These are phyloP conservation scores for Paracentrotus lividus DNA, from an alignment of 53 echinoderm and acorn worm genomes.

Conservation along the genomic window DNA sequence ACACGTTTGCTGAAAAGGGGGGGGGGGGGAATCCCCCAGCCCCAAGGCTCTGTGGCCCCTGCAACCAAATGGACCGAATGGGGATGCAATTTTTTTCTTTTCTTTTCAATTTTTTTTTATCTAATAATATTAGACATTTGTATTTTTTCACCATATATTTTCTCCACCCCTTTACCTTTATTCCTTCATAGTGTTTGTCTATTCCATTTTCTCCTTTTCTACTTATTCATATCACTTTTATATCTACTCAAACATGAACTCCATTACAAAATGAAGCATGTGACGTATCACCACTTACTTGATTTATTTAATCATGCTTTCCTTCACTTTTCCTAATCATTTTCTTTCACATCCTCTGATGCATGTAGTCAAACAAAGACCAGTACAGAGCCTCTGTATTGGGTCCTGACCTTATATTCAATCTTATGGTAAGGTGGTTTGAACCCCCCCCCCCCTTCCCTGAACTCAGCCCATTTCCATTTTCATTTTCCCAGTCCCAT, in stretches of 20 bases:
- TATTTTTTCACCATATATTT: not conserved
- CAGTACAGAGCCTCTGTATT: conserved; percentile 23
- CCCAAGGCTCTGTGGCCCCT: no score
- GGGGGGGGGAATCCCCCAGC: no score
- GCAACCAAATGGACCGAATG: no score
- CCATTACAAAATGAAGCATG: no score
- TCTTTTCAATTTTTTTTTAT: not conserved
- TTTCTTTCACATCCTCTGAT: conserved; percentile 33
- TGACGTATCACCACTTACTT: not conserved
- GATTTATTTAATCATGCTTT: not conserved
- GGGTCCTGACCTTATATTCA: conserved; percentile 47
- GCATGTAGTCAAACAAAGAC: conserved; percentile 5
- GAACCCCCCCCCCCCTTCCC: not conserved
- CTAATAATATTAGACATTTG: no score
- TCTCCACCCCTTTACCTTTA: not conserved
- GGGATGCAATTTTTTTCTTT: not conserved
- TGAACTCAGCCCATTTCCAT: not conserved
- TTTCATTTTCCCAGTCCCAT: not conserved
- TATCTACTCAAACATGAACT: no score
- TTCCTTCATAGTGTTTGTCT: not conserved
- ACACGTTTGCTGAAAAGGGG: no score
- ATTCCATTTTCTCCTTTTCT: not conserved
- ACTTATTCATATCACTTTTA: not conserved
- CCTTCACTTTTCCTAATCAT: conserved; percentile 25
- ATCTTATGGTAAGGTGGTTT: conserved; percentile 45